phyloP scores from a whole-genome alignment of 1,140 invertebrate species.

The Uloborus diversus region DNA sequence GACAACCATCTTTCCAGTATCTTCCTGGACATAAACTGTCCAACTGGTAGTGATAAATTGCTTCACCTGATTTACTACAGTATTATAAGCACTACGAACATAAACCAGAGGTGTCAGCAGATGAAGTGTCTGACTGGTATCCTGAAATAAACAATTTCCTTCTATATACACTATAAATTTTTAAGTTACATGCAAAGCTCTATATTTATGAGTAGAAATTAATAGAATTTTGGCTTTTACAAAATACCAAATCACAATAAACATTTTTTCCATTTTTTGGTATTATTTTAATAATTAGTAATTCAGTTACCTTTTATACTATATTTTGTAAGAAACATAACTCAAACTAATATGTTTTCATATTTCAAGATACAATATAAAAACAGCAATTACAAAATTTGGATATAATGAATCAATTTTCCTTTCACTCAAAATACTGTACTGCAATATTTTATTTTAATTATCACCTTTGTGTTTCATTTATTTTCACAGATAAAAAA shows the following conservation, averaged over 20 bases:
- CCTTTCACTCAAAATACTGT: no score
- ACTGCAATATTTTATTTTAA: no score
- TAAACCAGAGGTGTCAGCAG: slow-evolving; percentile 64
- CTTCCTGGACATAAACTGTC: slow-evolving; percentile 64
- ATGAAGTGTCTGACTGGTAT: slow-evolving; percentile 59
- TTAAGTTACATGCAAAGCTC: not conserved
- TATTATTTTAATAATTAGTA: not conserved
- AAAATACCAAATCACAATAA: not conserved
- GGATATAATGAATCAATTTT: no score
- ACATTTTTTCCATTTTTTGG: not conserved
- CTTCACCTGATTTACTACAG: slow-evolving; percentile 63
- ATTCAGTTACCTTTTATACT: not conserved
- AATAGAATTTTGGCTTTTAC: not conserved
- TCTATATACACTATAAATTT: not conserved
- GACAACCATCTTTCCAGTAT: slow-evolving; percentile 62
- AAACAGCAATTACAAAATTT: no score
- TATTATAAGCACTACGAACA: slow-evolving; percentile 64
- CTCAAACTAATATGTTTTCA: no score
- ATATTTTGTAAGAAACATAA: no score
- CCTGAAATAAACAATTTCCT: slow-evolving; percentile 1
- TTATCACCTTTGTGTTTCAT: no score
- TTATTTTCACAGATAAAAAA: no score
- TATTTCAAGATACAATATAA: no score
- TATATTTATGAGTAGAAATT: not conserved
- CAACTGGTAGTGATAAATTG: slow-evolving; percentile 62